A percentile compares a stretch with the other conserved stretches of the same genome.
phyloP scores from a whole-genome alignment of 2,888 invertebrate genomes.

The Sarcophaga caerulescens region DNA sequence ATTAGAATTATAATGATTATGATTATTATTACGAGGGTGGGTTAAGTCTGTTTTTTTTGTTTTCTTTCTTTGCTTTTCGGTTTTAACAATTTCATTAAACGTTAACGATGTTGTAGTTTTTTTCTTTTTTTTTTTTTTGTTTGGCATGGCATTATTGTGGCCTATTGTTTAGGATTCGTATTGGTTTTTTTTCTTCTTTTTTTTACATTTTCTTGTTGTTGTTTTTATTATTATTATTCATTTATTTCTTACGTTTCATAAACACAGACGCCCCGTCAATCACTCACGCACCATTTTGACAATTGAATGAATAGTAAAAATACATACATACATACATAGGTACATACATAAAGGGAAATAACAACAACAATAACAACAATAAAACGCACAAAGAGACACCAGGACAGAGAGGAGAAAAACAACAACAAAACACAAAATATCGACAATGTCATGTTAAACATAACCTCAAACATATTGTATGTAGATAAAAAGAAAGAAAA shows the following conservation, averaged over 20 bases:
- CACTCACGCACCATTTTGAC: constrained; percentile 70
- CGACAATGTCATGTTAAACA: constrained; percentile 52
- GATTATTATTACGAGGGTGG: constrained; percentile 49
- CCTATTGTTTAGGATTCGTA: constrained; percentile 55
- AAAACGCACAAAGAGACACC: background rate
- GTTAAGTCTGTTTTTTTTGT: constrained; percentile 38
- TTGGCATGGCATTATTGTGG: constrained; percentile 50
- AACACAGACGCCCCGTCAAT: constrained; percentile 64
- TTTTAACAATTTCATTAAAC: constrained; percentile 59
- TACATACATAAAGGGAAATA: constrained; percentile 39
- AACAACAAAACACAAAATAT: constrained; percentile 23
- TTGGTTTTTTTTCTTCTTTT: constrained; percentile 30
- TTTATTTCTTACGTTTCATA: constrained; percentile 33
- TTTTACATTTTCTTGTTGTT: background rate
- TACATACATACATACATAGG: constrained; percentile 9
- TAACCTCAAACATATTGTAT: constrained; percentile 32
- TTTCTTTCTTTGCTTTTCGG: constrained; percentile 61
- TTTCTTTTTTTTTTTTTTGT: constrained; percentile 19
- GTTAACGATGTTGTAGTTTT: constrained; percentile 56
- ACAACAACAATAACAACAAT: background rate
- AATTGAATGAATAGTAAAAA: constrained; percentile 64
- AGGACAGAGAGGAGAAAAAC: constrained; percentile 1
- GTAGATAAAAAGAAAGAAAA: constrained; percentile 24
- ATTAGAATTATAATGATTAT: constrained; percentile 1
- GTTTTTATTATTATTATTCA: constrained; percentile 6